Evolutionary conservation across 2,113 vertebrate species (phyloP).

Genomic region (Thamnaconus septentrionalis): DNA sequence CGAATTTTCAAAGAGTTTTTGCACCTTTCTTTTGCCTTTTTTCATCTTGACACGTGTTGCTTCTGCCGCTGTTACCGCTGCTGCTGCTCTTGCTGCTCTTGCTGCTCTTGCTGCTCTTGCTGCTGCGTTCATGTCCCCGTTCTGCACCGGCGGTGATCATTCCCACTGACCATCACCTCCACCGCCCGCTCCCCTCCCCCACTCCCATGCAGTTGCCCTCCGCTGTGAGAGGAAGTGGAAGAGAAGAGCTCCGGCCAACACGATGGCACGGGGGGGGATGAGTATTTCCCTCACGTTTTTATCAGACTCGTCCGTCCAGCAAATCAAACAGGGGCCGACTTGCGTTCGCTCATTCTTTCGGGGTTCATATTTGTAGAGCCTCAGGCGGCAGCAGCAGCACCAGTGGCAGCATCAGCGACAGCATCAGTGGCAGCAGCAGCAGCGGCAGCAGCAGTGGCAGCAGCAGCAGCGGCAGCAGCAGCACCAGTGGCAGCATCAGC

Average conservation of each 20-base stretch:
- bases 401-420: no score
- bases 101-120: slow-evolving; percentile 1
- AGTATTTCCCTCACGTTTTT: slow-evolving; percentile 65
- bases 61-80: no score
- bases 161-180: slow-evolving; percentile 62
- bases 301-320: slow-evolving; percentile 50
- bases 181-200: slow-evolving; percentile 8
- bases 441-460: slow-evolving; percentile 20
- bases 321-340: slow-evolving; percentile 19
- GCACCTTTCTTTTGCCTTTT: no score
- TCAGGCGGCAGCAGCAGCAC: slow-evolving; percentile 29
- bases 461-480: slow-evolving; percentile 14
- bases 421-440: neutral
- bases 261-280: neutral
- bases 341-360: slow-evolving; percentile 68
- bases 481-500: no score
- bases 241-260: slow-evolving; percentile 17
- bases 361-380: slow-evolving; percentile 65
- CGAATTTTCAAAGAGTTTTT: no score
- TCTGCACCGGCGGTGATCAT: slow-evolving; percentile 46
- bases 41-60: no score
- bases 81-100: no score
- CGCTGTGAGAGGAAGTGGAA: slow-evolving; percentile 37
- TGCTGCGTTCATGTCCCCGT: slow-evolving; percentile 37
- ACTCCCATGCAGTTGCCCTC: slow-evolving; percentile 40